Evolutionary conservation across 2,113 vertebrate genomes (phyloP).

Genomic region (Spea multiplicata): DNA sequence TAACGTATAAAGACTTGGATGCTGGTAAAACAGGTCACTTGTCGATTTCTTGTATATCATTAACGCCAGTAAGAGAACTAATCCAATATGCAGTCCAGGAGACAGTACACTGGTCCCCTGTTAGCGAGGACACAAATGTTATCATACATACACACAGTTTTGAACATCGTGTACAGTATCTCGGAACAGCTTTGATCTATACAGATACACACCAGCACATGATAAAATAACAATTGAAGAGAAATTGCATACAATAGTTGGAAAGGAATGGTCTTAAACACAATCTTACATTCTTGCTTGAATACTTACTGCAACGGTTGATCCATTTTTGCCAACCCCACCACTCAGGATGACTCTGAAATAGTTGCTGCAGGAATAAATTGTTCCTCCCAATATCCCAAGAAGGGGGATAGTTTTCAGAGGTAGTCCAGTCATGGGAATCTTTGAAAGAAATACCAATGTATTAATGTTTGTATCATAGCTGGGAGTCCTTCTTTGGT

Average conservation of each 20-base stretch:
- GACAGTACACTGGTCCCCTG: constrained; percentile 95
- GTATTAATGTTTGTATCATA: not conserved
- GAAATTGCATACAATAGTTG: no score
- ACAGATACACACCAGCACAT: no score
- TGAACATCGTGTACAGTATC: no score
- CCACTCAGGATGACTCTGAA: constrained; percentile 90
- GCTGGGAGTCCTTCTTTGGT: no score
- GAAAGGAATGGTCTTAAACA: no score
- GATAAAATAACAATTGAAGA: no score
- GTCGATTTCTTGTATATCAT: constrained; percentile 95
- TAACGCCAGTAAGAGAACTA: constrained; percentile 83
- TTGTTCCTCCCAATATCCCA: constrained; percentile 80
- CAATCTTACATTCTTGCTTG: no score
- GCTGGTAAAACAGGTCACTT: constrained; percentile 84
- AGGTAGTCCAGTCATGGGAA: constrained; percentile 79
- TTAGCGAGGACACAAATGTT: constrained; percentile 37
- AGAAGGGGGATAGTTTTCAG: constrained; percentile 79
- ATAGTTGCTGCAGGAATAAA: constrained; percentile 89
- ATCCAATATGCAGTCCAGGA: constrained; percentile 87
- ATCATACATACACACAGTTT: not conserved
- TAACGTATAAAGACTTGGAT: constrained; percentile 89
- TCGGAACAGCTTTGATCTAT: no score
- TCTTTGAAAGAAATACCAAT: constrained; percentile 57
- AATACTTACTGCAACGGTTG: constrained; percentile 88
- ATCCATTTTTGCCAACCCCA: constrained; percentile 94